Conservation (phyloP, 2,888 invertebrate genomes). For the Chromoteleia sp. region DNA sequence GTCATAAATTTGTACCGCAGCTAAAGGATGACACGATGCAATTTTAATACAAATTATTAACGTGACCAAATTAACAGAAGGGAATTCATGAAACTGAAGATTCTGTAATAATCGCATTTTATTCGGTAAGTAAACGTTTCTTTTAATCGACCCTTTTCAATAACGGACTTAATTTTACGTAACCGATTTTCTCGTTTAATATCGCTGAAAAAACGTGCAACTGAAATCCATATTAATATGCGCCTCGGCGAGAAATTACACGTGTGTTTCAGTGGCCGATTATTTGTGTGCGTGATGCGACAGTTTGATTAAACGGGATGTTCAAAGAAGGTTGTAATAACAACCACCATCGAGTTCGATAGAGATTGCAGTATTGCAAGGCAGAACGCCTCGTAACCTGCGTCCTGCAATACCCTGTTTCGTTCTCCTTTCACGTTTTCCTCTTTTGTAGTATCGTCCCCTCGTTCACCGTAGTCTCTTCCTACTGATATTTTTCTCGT, state of each 20-base stretch:
- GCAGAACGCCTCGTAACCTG: slow-evolving; percentile 54
- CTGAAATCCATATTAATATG: slow-evolving; percentile 27
- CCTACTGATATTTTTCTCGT: slow-evolving; percentile 65
- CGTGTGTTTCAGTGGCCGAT: slow-evolving; percentile 37
- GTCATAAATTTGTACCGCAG: slow-evolving; percentile 18
- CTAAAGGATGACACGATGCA: slow-evolving; percentile 3
- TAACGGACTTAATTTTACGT: too few species aligned
- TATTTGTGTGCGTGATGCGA: slow-evolving; percentile 57
- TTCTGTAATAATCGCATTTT: too few species aligned
- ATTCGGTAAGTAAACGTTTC: too few species aligned
- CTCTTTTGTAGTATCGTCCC: slow-evolving; percentile 69
- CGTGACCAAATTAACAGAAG: too few species aligned
- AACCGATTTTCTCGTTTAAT: too few species aligned
- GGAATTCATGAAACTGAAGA: too few species aligned
- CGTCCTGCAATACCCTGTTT: slow-evolving; percentile 60
- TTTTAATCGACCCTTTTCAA: too few species aligned
- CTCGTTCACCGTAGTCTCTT: slow-evolving; percentile 61
- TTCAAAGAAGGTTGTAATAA: slow-evolving; percentile 66
- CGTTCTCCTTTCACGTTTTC: slow-evolving; percentile 69
- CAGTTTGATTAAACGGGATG: slow-evolving; percentile 66
- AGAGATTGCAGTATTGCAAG: slow-evolving; percentile 64
- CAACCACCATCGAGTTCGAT: slow-evolving; percentile 59
- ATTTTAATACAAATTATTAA: slow-evolving; percentile 19
- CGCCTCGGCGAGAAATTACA: slow-evolving; percentile 3
- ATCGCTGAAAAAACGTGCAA: too few species aligned